Conservation (phyloP, 2,113 vertebrate species). For the Passer montanus region DNA sequence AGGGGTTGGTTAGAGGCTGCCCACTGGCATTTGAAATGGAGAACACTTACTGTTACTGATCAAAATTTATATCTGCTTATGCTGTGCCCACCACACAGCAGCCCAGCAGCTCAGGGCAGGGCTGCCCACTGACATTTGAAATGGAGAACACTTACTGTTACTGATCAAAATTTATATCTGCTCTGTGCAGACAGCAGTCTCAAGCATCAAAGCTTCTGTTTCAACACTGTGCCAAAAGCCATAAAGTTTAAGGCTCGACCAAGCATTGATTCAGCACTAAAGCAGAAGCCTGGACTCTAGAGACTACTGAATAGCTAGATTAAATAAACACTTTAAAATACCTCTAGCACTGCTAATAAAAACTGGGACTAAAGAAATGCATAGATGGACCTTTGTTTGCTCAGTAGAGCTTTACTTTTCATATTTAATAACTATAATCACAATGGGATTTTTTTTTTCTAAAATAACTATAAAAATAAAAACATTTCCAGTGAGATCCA, state of each 20-base stretch:
- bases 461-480: constrained; percentile 19
- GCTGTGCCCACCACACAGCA: constrained; percentile 11
- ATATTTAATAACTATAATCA: background rate
- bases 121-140: constrained; percentile 38
- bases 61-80: constrained; percentile 74
- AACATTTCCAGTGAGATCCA: background rate
- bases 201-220: constrained; percentile 71
- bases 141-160: constrained; percentile 48
- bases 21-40: constrained; percentile 35
- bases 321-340: constrained; percentile 69
- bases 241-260: constrained; percentile 77
- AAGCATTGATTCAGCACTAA: constrained; percentile 70
- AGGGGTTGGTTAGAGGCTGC: background rate
- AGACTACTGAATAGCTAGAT: constrained; percentile 62
- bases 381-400: background rate
- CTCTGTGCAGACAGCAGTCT: constrained; percentile 65
- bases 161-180: constrained; percentile 74
- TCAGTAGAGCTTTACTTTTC: background rate
- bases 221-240: constrained; percentile 67
- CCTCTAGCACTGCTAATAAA: constrained; percentile 60
- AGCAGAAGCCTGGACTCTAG: constrained; percentile 63
- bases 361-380: constrained; percentile 28
- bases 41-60: constrained; percentile 64
- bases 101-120: background rate
- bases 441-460: background rate